Base-by-base conservation (phyloP, 2,888 invertebrate genomes). In the Parnassius glacialis region DNA sequence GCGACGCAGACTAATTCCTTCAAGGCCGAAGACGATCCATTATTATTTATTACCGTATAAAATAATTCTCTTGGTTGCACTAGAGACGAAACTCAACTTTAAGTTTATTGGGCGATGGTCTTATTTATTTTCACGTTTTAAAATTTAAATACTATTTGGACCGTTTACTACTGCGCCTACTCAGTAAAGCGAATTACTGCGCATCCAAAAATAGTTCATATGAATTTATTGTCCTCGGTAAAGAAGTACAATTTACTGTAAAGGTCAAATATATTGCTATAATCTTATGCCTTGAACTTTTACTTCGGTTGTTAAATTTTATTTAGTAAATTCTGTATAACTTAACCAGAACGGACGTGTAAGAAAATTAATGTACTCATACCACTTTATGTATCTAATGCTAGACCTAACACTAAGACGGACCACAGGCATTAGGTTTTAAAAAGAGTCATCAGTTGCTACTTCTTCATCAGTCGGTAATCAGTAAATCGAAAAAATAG, bases 11-110 rank as follows among this genome's bases (percentile, higher is more conserved):
- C 88, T 90, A 89, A 89, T 85, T 85, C 83, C 80, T 73, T 83
- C 86, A 90, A 90, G 89, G 89, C 83, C 87, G 79, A 75, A 78
- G 85, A 85, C 81, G 85, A 85, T 83, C 86, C 88, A 87, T 87
- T 88, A 88, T 89, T 88, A 89, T 90, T 90, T 90, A 88, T 88
- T 85, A 76, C 87, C 83, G 75, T 86, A 86, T 85, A 81, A 81
- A 84, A 83, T 79, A 72, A 75, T 78, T 71, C 71, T 68, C 71
- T 70, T 68, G 16, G 58, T 16, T 65, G 65, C 64, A 65, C 61
- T 58, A 63, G 59, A 58, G 57, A 13, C 60, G 20, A 79, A 74
- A 75, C 64, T 48, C 65, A 64, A 77, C 82, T 75, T 75, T 86
- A 82, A 67, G 57, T 45, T 62, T 1, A 42, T 45, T n/a, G 5